phyloP scores from a whole-genome alignment of 1,140 invertebrate genomes.

The Drosophila virilis region DNA sequence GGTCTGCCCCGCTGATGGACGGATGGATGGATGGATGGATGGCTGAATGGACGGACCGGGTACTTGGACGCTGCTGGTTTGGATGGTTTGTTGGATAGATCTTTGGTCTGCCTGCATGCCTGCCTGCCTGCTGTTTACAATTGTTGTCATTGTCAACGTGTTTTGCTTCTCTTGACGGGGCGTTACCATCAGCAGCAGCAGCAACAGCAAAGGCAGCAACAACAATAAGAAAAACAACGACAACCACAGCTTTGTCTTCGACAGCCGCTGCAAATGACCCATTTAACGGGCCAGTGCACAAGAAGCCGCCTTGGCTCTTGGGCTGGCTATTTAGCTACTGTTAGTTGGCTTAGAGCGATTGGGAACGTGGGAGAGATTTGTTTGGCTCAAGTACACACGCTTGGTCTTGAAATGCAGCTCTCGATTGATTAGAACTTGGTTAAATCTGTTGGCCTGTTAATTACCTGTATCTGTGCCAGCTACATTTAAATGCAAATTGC shows the following conservation, averaged over 20 bases:
- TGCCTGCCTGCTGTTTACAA: slow-evolving; percentile 59
- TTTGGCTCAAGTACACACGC: slow-evolving; percentile 19
- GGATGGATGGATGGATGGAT: slow-evolving; percentile 49
- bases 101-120: slow-evolving; percentile 34
- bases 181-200: slow-evolving; percentile 52
- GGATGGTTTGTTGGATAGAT: slow-evolving; percentile 27
- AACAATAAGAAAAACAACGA: slow-evolving; percentile 28
- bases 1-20: slow-evolving; percentile 42
- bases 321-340: slow-evolving; percentile 7
- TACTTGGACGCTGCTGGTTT: slow-evolving; percentile 20
- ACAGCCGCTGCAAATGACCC: slow-evolving; percentile 64
- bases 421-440: slow-evolving; percentile 61
- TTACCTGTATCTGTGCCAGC: slow-evolving; percentile 55
- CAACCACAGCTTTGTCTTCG: slow-evolving; percentile 73
- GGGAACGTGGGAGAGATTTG: slow-evolving; percentile 45
- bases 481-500: slow-evolving; percentile 64
- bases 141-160: slow-evolving; percentile 78
- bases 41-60: background rate
- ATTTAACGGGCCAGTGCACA: slow-evolving; percentile 77
- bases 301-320: slow-evolving; percentile 35
- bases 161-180: slow-evolving; percentile 72
- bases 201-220: slow-evolving; percentile 24
- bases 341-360: slow-evolving; percentile 15
- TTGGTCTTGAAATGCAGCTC: slow-evolving; percentile 21
- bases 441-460: slow-evolving; percentile 41